A percentile compares a stretch with the other conserved stretches of the same genome.
Conservation (phyloP, 1,140 invertebrate genomes). For the Akabosia matsudoensis region DNA sequence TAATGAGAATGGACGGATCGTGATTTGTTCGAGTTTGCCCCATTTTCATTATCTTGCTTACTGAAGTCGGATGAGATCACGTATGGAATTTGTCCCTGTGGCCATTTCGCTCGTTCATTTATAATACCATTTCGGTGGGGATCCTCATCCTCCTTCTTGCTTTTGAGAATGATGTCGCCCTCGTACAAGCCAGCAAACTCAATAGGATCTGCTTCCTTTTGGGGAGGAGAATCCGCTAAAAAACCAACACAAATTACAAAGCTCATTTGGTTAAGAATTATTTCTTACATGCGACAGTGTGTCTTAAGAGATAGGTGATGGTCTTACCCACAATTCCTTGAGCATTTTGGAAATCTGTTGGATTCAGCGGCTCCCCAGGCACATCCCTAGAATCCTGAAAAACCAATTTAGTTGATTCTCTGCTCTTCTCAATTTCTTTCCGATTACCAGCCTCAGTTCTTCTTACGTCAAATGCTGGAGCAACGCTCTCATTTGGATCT, state of each 20-base stretch:
- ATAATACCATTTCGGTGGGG: constrained; percentile 35
- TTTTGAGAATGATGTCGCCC: constrained; percentile 48
- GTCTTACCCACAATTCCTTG: constrained; percentile 43
- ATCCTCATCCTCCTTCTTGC: constrained; percentile 6
- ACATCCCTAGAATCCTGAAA: constrained; percentile 28
- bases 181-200: constrained; percentile 51
- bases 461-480: not conserved
- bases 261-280: too few relatives aligned
- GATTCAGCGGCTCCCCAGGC: constrained; percentile 48
- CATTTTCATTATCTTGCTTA: constrained; percentile 24
- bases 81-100: not conserved
- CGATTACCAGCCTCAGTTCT: too few relatives aligned
- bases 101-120: constrained; percentile 27
- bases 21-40: constrained; percentile 44
- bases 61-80: constrained; percentile 21
- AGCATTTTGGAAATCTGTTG: constrained; percentile 49
- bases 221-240: not conserved
- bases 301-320: not conserved
- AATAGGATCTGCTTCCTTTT: constrained; percentile 47
- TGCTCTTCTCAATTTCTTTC: too few relatives aligned
- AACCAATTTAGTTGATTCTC: too few relatives aligned
- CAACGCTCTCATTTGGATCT: constrained; percentile 15
- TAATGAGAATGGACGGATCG: too few relatives aligned
- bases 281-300: too few relatives aligned
- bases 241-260: not conserved